A percentile compares a stretch with the other conserved stretches of the same genome.
Conservation (phyloP, 2,797 vertebrate species). For the Acipenser ruthenus region DNA sequence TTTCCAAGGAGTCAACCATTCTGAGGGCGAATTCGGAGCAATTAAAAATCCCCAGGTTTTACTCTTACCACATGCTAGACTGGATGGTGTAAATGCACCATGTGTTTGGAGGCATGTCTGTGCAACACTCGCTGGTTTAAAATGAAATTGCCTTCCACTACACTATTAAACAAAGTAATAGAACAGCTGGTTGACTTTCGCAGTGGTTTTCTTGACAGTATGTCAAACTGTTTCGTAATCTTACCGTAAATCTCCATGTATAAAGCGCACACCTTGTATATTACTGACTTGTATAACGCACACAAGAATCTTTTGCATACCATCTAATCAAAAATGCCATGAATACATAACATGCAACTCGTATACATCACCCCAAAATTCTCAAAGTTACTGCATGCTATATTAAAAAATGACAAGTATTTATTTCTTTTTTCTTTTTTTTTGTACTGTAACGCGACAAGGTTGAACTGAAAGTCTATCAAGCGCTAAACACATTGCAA, state of each 20-base stretch:
- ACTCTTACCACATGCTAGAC: constrained; percentile 34
- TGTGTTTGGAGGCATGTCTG: constrained; percentile 54
- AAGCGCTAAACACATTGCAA: too few species aligned
- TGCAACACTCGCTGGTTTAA: constrained; percentile 43
- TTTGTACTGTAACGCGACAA: too few species aligned
- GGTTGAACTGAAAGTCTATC: too few species aligned
- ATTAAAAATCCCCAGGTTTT: constrained; percentile 40
- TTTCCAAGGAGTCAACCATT: constrained; percentile 31
- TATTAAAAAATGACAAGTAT: too few species aligned
- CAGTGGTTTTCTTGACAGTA: constrained; percentile 51
- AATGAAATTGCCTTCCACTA: constrained; percentile 30
- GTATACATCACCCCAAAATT: too few species aligned
- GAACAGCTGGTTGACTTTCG: constrained; percentile 59
- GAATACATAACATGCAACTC: too few species aligned
- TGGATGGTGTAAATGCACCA: constrained; percentile 41
- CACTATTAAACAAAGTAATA: constrained; percentile 30
- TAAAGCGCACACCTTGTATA: too few species aligned
- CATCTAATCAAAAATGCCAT: too few species aligned
- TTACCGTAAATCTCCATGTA: not conserved
- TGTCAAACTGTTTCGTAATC: constrained; percentile 44
- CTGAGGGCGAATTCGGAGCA: constrained; percentile 26
- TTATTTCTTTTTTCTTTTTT: too few species aligned
- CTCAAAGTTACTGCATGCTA: too few species aligned
- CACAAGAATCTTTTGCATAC: too few species aligned
- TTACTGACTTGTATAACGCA: too few species aligned